Conservation (phyloP, 1,140 invertebrate genomes). For the Bemisia tabaci region DNA sequence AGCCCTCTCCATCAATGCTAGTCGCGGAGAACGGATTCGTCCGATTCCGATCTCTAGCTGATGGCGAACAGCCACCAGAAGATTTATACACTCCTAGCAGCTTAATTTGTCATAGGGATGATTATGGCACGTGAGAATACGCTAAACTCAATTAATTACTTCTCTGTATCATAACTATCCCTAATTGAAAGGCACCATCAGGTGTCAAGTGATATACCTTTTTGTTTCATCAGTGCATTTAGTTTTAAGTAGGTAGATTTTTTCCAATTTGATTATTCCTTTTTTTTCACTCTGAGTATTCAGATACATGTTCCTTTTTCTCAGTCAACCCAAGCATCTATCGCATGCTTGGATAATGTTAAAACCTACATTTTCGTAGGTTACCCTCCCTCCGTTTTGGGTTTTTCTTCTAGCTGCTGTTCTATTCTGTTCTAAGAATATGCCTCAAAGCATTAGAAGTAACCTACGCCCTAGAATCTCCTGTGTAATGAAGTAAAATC, state of each 20-base stretch:
- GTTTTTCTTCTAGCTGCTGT: too few species aligned
- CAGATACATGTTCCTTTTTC: too few species aligned
- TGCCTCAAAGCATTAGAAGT: too few species aligned
- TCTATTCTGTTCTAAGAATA: too few species aligned
- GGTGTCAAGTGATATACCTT: not conserved
- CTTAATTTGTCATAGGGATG: not conserved
- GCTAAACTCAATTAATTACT: not conserved
- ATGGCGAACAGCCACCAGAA: conserved; percentile 11
- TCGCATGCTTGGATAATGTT: too few species aligned
- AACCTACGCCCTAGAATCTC: too few species aligned
- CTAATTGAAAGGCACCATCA: not conserved
- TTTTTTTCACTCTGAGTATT: too few species aligned
- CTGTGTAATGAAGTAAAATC: too few species aligned
- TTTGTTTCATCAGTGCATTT: not conserved
- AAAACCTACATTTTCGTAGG: too few species aligned
- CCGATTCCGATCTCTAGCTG: conserved; percentile 54
- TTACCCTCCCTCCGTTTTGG: too few species aligned
- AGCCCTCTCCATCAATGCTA: conserved; percentile 45
- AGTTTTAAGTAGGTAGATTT: not conserved
- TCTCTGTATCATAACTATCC: not conserved
- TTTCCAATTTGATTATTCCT: not conserved
- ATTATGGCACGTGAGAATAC: not conserved
- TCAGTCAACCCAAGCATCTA: too few species aligned
- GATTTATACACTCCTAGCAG: not conserved
- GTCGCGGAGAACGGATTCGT: conserved; percentile 75